These are phyloP conservation scores for Platycercus adscitus DNA, from an alignment of 2,113 vertebrate species.

Conservation along the genomic window DNA sequence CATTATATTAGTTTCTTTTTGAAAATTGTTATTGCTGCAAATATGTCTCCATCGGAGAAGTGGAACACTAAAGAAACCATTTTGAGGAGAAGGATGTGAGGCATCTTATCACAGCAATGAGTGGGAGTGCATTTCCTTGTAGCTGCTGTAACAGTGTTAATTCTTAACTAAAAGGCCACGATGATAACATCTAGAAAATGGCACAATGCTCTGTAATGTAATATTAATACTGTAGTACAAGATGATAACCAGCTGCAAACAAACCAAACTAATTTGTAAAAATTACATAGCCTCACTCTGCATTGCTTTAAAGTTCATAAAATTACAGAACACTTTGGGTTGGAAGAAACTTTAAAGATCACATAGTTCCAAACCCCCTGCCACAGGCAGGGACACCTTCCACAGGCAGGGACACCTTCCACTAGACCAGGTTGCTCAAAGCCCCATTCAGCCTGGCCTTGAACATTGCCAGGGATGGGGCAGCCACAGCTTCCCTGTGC, in stretches of 20 bases:
- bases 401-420: rapidly evolving
- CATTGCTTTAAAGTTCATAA: background rate
- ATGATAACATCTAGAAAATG: conserved; percentile 17
- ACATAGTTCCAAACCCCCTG: background rate
- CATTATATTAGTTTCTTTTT: conserved; percentile 41
- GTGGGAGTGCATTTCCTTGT: conserved; percentile 36
- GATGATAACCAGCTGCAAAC: conserved; percentile 20
- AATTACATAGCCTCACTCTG: background rate
- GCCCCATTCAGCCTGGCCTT: rapidly evolving
- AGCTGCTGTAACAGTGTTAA: conserved; percentile 18
- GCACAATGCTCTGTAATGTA: background rate
- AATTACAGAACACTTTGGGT: background rate
- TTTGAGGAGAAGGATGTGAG: background rate
- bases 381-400: rapidly evolving
- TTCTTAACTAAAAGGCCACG: conserved; percentile 17
- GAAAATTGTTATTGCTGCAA: conserved; percentile 18
- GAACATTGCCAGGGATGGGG: background rate
- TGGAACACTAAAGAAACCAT: background rate
- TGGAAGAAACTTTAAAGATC: background rate
- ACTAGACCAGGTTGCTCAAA: rapidly evolving
- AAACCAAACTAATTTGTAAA: background rate
- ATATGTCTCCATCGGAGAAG: background rate
- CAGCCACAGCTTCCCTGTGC: background rate
- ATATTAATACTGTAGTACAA: background rate
- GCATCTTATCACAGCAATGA: conserved; percentile 22